phyloP scores from a whole-genome alignment of 2,113 vertebrate species.

The Gambusia affinis region DNA sequence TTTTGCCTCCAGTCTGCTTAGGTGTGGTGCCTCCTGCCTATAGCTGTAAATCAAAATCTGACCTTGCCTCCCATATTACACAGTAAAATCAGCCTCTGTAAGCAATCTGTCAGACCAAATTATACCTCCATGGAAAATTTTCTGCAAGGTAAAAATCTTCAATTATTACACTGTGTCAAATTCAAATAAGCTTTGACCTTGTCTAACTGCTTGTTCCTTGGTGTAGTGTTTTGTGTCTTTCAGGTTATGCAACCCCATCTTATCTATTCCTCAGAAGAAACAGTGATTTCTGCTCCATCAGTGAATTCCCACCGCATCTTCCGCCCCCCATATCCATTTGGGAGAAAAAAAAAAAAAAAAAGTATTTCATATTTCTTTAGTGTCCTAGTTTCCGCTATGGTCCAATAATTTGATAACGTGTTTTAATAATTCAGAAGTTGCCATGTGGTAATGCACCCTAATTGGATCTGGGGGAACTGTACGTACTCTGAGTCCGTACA shows the following conservation, averaged over 20 bases:
- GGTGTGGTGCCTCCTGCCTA: background rate
- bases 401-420: slow-evolving; percentile 25
- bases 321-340: background rate
- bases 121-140: slow-evolving; percentile 1
- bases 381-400: slow-evolving; percentile 7
- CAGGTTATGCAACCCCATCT: background rate
- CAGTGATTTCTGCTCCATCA: background rate
- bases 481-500: slow-evolving; percentile 33
- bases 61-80: background rate
- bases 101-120: slow-evolving; percentile 33
- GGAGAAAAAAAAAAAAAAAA: slow-evolving; percentile 8
- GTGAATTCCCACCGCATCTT: background rate
- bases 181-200: slow-evolving; percentile 10
- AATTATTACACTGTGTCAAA: slow-evolving; percentile 12
- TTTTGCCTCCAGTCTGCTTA: slow-evolving; percentile 16
- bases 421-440: slow-evolving; percentile 64
- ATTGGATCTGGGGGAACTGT: slow-evolving; percentile 54
- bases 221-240: background rate
- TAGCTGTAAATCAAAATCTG: slow-evolving; percentile 40
- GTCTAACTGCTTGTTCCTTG: slow-evolving; percentile 2
- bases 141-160: slow-evolving; percentile 6
- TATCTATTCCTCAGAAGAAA: background rate
- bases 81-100: slow-evolving; percentile 25
- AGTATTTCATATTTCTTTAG: slow-evolving; percentile 13
- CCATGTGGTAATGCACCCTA: slow-evolving; percentile 40